Evolutionary conservation across 2,888 invertebrate species (phyloP), one percentile per base, ranked within the genome.

Genomic region (Hemithea aestivaria): DNA sequence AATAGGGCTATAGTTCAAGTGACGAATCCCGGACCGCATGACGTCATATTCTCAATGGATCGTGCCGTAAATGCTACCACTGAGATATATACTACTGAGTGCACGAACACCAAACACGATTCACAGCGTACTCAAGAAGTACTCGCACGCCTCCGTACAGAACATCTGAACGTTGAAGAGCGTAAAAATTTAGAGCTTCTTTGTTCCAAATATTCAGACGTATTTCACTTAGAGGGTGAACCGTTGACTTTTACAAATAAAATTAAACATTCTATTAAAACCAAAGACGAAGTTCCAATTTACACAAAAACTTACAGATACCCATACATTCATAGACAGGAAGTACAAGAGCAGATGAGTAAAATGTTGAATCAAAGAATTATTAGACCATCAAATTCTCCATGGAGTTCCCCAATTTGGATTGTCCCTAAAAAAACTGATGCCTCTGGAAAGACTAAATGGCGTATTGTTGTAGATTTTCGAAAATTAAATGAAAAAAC

Each of bases 151-250:
- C 29, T 65, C 4, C 53, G 62, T 4, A 62, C 58, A 0, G 49
- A 57, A 4, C 62, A 63, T 40, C 23, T 63, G 7, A 60, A 62
- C 11, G 21, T 29, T 0, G 62, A 65, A 20, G 61, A 61, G 48
- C 43, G 44, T 1, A 37, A 35, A 27, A 58, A 64, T 20, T 41
- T 58, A 34, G 32, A 38, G 11, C 7, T 35, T 1, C 33, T 54
- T 5, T 52, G 50, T 28, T 10, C 43, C 1, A 24, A 37, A 1
- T 59, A 57, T 25, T 33, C 48, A 0, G 56, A 57, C 8, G 46
- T 56, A 0, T 56, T 58, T 27, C 44, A 51, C 29, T 7, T 49
- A 0, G 47, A 47, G n/a, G 44, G 42, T 3, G 48, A 48, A 35
- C 12, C 35, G 4, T 16, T 49, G 22, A 44, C 42, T 0, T 48